These are phyloP conservation scores for Pipistrellus kuhlii DNA, from an alignment of 2,797 vertebrate genomes.

Conservation along the genomic window DNA sequence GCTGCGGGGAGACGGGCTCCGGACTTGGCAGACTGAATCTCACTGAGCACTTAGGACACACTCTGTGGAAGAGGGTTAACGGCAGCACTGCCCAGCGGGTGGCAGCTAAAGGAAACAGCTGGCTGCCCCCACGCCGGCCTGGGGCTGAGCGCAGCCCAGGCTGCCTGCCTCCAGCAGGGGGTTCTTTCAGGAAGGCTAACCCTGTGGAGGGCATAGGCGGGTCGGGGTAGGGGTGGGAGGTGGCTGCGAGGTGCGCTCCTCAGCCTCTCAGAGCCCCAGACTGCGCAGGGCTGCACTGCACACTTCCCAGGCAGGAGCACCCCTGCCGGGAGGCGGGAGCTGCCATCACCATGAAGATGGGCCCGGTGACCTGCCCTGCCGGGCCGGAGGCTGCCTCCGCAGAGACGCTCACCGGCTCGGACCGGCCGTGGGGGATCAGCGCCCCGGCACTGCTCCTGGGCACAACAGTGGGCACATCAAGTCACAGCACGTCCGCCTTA, in stretches of 20 bases:
- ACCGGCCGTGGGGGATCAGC: slow-evolving; percentile 77
- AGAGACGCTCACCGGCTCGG: slow-evolving; percentile 46
- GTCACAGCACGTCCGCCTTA: slow-evolving; percentile 89
- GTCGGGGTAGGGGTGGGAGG: neutral
- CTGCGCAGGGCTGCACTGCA: no score
- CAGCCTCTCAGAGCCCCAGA: neutral
- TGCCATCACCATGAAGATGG: neutral
- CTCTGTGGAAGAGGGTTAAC: neutral
- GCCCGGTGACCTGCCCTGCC: neutral
- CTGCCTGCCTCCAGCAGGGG: neutral
- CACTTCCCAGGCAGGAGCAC: neutral
- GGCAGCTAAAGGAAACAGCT: neutral
- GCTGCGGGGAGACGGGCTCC: fast-evolving
- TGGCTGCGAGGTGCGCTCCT: neutral
- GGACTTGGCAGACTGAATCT: neutral
- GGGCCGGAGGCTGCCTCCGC: slow-evolving; percentile 82
- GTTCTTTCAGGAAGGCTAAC: neutral
- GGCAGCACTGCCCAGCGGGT: fast-evolving
- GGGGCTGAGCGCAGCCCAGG: fast-evolving
- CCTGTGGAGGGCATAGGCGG: neutral
- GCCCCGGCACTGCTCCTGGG: slow-evolving; percentile 82
- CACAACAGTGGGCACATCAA: slow-evolving; percentile 88
- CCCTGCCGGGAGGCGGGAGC: neutral
- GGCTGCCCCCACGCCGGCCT: fast-evolving
- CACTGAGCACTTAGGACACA: neutral